A percentile compares a stretch with the other conserved stretches of the same genome.
phyloP scores from a whole-genome alignment of 1,140 invertebrate genomes.

The Meloidogyne floridensis region DNA sequence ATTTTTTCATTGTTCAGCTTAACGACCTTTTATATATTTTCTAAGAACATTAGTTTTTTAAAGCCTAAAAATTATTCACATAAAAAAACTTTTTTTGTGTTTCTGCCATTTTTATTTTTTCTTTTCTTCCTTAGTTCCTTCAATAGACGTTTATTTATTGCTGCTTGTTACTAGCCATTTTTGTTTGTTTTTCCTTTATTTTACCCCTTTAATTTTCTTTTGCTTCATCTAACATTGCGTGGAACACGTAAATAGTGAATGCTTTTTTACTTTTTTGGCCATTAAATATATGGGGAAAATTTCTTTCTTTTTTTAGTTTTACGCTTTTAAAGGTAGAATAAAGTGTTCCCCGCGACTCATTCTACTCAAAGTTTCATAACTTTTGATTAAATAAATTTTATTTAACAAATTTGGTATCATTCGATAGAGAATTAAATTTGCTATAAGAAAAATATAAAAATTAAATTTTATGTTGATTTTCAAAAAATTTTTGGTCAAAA shows the following conservation, averaged over 20 bases:
- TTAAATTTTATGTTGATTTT: too few relatives aligned
- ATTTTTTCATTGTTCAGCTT: background rate
- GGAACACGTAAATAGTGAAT: background rate
- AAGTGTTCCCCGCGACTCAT: background rate
- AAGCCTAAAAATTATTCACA: background rate
- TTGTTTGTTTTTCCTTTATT: background rate
- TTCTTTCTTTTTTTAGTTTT: background rate
- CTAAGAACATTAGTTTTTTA: background rate
- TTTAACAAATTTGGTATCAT: background rate
- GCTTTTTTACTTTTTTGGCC: background rate
- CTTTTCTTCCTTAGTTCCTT: background rate
- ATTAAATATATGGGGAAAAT: background rate
- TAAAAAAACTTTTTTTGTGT: background rate
- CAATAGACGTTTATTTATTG: too few relatives aligned
- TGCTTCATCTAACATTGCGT: constrained; percentile 8
- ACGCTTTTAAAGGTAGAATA: background rate
- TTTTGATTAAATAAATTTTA: background rate
- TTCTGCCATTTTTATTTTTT: background rate
- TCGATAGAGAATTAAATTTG: constrained; percentile 1
- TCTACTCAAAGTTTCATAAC: background rate
- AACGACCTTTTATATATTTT: background rate
- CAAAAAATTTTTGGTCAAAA: too few relatives aligned
- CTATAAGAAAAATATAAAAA: background rate
- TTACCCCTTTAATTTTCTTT: background rate
- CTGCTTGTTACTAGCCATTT: too few relatives aligned